Percentiles rank a stretch among this genome's conserved stretches.
Conservation (phyloP, 2,113 vertebrate genomes). For the Chloebia gouldiae region DNA sequence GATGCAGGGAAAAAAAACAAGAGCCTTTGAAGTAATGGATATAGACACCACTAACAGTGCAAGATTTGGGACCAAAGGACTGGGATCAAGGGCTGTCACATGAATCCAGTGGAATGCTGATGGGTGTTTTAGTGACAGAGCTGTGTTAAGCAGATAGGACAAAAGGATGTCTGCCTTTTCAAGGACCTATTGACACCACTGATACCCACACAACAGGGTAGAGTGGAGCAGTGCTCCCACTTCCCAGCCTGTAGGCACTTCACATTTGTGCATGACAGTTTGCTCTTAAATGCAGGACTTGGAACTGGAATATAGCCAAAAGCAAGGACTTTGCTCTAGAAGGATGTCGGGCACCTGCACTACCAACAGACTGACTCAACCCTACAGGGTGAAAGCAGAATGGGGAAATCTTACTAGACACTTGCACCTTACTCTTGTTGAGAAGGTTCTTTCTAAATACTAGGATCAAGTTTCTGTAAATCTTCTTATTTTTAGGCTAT, state of each 20-base stretch:
- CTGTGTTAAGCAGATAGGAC: background rate
- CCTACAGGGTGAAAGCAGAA: background rate
- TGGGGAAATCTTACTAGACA: background rate
- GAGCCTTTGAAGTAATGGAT: slow-evolving; percentile 17
- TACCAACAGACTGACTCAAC: background rate
- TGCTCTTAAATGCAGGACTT: background rate
- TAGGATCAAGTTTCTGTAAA: background rate
- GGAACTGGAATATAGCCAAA: background rate
- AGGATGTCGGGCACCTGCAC: background rate
- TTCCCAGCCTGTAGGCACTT: background rate
- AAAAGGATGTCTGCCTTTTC: slow-evolving; percentile 31
- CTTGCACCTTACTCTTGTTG: background rate
- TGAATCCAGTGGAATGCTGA: slow-evolving; percentile 30
- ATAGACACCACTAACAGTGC: slow-evolving; percentile 22
- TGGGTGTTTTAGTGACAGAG: background rate
- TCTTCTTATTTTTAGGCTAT: background rate
- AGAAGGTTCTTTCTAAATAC: background rate
- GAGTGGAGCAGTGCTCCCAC: rapidly evolving
- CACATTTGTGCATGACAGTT: rapidly evolving
- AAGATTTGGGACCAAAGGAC: slow-evolving; percentile 35
- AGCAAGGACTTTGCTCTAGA: background rate
- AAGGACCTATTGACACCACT: background rate
- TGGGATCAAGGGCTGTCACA: background rate
- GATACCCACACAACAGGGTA: background rate
- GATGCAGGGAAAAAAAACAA: background rate